phyloP scores from a whole-genome alignment of 2,888 invertebrate species.

The Acheta domesticus region DNA sequence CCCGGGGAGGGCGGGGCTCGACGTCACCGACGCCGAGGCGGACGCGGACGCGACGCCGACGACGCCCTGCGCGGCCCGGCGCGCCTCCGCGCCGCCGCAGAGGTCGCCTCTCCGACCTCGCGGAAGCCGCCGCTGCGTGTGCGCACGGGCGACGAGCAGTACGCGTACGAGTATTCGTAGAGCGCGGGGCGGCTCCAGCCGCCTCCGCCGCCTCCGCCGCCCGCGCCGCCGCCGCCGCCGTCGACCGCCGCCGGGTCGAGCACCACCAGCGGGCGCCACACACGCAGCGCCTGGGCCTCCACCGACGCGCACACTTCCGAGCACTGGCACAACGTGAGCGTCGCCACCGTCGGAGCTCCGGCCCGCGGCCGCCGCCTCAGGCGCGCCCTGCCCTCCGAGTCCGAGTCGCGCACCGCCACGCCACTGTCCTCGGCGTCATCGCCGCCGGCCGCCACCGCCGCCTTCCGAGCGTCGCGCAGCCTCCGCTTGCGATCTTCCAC shows the following conservation, averaged over 20 bases:
- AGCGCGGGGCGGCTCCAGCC: background rate
- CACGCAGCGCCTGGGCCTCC: conserved; percentile 40
- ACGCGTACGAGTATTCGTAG: background rate
- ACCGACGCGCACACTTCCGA: background rate
- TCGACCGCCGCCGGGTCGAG: background rate
- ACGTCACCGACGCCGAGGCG: background rate
- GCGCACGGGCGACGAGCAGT: background rate
- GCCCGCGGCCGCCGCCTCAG: background rate
- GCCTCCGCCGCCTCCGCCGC: background rate
- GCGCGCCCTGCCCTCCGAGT: background rate
- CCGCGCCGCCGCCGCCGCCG: background rate
- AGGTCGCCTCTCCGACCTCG: background rate
- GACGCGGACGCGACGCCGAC: background rate
- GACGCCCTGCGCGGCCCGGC: background rate
- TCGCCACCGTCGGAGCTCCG: background rate
- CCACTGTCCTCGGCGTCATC: background rate
- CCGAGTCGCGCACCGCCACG: background rate
- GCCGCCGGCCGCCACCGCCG: background rate
- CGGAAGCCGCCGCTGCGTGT: background rate
- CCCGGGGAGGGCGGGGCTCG: background rate
- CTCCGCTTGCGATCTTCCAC: conserved; percentile 18
- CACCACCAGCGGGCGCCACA: conserved; percentile 25
- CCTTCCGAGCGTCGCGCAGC: background rate
- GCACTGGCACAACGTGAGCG: background rate
- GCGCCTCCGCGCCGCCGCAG: background rate